These are phyloP conservation scores for Hycleus cichorii DNA, from an alignment of 1,140 invertebrate species.

Conservation along the genomic window DNA sequence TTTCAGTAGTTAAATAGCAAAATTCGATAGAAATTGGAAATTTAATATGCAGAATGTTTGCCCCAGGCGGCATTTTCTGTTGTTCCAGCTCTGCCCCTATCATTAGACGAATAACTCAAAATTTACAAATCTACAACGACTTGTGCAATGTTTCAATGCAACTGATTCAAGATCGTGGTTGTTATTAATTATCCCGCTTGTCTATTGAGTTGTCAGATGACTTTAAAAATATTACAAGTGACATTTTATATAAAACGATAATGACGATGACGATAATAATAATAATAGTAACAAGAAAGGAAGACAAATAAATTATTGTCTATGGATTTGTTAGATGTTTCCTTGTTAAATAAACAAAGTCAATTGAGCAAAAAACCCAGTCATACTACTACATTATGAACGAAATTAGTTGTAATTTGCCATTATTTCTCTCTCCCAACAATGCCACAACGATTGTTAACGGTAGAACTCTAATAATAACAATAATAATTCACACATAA, in stretches of 20 bases:
- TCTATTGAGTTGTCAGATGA: slow-evolving; percentile 13
- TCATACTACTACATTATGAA: slow-evolving; percentile 7
- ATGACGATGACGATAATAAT: slow-evolving; percentile 5
- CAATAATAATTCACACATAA: neutral
- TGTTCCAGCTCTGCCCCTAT: too few relatives aligned
- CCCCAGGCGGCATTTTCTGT: too few relatives aligned
- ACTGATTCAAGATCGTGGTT: too few relatives aligned
- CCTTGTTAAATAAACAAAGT: too few relatives aligned
- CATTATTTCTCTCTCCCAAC: neutral
- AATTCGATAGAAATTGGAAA: too few relatives aligned
- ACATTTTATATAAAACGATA: neutral
- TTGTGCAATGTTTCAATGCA: too few relatives aligned
- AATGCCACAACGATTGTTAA: neutral
- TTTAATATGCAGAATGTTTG: too few relatives aligned
- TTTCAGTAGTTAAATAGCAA: too few relatives aligned
- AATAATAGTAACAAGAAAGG: neutral
- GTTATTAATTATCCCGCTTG: neutral
- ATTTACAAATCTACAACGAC: too few relatives aligned
- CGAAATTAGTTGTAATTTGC: slow-evolving; percentile 14
- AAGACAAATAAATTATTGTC: slow-evolving; percentile 9
- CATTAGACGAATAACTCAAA: too few relatives aligned
- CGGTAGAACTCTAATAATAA: slow-evolving; percentile 6
- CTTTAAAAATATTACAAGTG: neutral
- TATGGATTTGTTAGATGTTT: neutral
- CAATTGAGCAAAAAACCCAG: slow-evolving; percentile 1